A percentile compares a stretch with the other conserved stretches of the same genome.
Evolutionary conservation across 2,888 invertebrate genomes (phyloP).

Genomic region (Neuroscelio doddi): DNA sequence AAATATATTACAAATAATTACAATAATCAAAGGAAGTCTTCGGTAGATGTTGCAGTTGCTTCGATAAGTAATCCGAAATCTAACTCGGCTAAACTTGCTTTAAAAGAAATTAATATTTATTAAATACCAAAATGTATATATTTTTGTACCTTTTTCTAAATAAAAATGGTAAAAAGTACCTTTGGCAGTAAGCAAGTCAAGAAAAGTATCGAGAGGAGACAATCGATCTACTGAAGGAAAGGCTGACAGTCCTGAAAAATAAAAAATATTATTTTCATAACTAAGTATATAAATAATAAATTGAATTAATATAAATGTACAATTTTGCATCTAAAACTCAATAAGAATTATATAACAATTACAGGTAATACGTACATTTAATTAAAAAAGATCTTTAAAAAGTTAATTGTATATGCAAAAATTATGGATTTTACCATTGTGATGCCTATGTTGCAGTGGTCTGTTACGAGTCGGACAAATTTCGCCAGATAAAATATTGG

Average conservation of each 20-base stretch:
- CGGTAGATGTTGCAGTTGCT: slow-evolving; percentile 81
- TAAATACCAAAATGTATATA: no score
- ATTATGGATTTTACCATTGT: slow-evolving; percentile 57
- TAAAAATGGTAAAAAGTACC: slow-evolving; percentile 58
- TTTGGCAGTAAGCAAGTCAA: slow-evolving; percentile 89
- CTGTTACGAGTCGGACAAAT: slow-evolving; percentile 64
- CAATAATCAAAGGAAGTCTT: slow-evolving; percentile 71
- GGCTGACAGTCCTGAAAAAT: slow-evolving; percentile 78
- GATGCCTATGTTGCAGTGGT: slow-evolving; percentile 64
- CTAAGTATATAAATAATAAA: no score
- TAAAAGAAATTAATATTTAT: slow-evolving; percentile 53
- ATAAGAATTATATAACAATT: no score
- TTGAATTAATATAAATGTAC: no score
- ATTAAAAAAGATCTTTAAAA: no score
- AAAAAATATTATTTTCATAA: no score
- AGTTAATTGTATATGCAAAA: no score
- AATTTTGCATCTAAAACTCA: no score
- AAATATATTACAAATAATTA: slow-evolving; percentile 5
- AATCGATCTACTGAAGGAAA: slow-evolving; percentile 81
- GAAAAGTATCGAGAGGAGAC: slow-evolving; percentile 88
- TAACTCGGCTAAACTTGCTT: slow-evolving; percentile 86
- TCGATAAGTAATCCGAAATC: slow-evolving; percentile 90
- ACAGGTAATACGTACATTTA: no score
- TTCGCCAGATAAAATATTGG: slow-evolving; percentile 84
- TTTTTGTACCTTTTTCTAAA: neutral